Evolutionary conservation across 2,888 invertebrate genomes (phyloP), one percentile per base, ranked within the genome.

Genomic region (Drosophila recens): DNA sequence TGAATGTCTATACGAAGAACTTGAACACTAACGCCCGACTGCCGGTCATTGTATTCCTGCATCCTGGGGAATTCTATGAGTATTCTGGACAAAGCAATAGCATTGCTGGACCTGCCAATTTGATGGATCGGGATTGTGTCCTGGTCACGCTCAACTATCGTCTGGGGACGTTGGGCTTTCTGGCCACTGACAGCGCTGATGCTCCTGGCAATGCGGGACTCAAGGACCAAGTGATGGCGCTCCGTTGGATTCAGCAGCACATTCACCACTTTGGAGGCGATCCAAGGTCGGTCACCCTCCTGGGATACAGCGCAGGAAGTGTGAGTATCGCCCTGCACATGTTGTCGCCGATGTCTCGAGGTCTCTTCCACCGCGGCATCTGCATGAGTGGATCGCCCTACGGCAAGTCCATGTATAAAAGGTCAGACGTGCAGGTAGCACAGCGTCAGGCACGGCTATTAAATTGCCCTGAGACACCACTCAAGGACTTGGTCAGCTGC

Each of bases 201-300:
- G 95, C 95, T 0, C 95, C 96, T 0, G 96, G 96, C 4, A 96
- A 96, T 91, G 94, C 94, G 46, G 96, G 95, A 0, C 91, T 95
- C 49, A 96, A 95, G 87, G 96, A 96, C 90, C 96, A 96, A 91
- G 95, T 95, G 1, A 90, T 93, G 1, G 95, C 94, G 0, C 90
- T 96, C 52, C 94, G 94, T 78, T 96, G 96, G 96, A 93, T 96
- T 3, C 93, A 94, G 76, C 90, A 93, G 20, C 95, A 96, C 82
- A 95, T 96, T 63, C 93, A 91, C 0, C 90, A 93, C 0, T 96
- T 96, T 80, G 96, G 96, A 0, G 96, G 96, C 1, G 94, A 96
- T 90, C 94, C 95, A 0, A 91, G 93, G 53, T 92, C 92, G 0
- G 95, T 96, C 0, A 96, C 96, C 0, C 92, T 96, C 38, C 87